Base-by-base conservation (phyloP, 2,888 invertebrate species). In the Limenitis camilla region DNA sequence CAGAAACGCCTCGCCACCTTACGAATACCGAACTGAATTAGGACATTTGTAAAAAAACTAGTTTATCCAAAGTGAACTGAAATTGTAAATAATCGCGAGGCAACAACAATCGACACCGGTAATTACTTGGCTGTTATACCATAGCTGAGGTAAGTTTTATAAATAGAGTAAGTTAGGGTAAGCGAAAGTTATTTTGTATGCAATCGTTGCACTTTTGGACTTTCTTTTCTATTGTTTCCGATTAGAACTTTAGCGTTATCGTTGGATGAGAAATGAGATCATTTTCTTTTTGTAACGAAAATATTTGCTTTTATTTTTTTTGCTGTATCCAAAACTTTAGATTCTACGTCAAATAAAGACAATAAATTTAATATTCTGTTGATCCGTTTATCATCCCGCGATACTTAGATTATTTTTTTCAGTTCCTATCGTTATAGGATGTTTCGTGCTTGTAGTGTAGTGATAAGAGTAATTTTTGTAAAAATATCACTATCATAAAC, bases 361-460 rank as follows among this genome's bases (percentile, higher is more conserved):
- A 19, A 19, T 19, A 19, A 19, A 19, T 19, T 19, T 19, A 19
- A 19, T 19, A 3, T 19, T 19, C 1, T 19, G 19, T 19, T 19
- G 19, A 19, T 19, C 19, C 19, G 19, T 19, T 19, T 19, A 19
- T 19, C 19, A 19, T 19, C 19, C 19, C 19, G 19, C 19, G 19
- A 19, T 19, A 19, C 19, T 19, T 19, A 19, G 19, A 68, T 65
- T 68, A 70, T 63, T 59, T 67, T 66, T 63, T 81, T 86, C 71
- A 84, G 86, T 87, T 86, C 86, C 86, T 86, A 86, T 83, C 72
- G 82, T 82, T 83, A 81, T 85, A 84, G 76, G 68, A 72, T 76
- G 71, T 78, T 80, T 77, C 72, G 74, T 79, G 81, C 81, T 82
- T 72, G 72, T 82, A 83, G 77, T 61, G 48, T 74, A 71, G 62